phyloP scores from a whole-genome alignment of 1,140 invertebrate genomes.

The Venturia canescens region DNA sequence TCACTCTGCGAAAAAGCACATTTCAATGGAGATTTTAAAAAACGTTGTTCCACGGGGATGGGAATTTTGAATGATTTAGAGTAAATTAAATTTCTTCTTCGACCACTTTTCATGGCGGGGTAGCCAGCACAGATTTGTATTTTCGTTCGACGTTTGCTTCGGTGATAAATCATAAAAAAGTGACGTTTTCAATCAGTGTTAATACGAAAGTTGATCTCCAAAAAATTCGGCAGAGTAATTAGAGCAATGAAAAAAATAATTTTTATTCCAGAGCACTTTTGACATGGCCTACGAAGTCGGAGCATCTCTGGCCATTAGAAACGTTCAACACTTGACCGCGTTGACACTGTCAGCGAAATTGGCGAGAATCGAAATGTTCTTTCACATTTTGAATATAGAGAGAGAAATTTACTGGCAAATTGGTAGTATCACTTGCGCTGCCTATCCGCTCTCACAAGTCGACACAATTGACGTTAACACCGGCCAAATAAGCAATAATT shows the following conservation, averaged over 20 bases:
- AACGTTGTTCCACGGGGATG: not conserved
- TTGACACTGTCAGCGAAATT: constrained; percentile 95
- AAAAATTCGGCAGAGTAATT: not conserved
- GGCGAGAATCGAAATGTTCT: constrained; percentile 95
- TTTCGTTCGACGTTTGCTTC: no score
- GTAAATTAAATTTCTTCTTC: constrained; percentile 9
- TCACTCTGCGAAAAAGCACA: constrained; percentile 35
- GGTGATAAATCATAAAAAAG: no score
- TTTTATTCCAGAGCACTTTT: constrained; percentile 87
- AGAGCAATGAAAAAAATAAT: constrained; percentile 11
- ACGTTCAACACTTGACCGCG: constrained; percentile 93
- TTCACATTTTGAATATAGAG: constrained; percentile 96
- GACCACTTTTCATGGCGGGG: no score
- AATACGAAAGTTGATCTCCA: not conserved
- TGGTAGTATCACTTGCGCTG: constrained; percentile 95
- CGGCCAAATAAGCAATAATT: constrained; percentile 95
- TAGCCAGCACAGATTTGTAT: no score
- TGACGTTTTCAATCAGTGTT: not conserved
- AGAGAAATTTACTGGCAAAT: constrained; percentile 98
- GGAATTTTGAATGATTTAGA: no score
- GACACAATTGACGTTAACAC: constrained; percentile 96
- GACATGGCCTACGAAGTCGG: constrained; percentile 96
- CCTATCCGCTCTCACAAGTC: constrained; percentile 96
- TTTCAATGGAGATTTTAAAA: constrained; percentile 30
- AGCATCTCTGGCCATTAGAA: constrained; percentile 89